Evolutionary conservation across 2,113 vertebrate species (phyloP).

Genomic region (Callospermophilus lateralis): DNA sequence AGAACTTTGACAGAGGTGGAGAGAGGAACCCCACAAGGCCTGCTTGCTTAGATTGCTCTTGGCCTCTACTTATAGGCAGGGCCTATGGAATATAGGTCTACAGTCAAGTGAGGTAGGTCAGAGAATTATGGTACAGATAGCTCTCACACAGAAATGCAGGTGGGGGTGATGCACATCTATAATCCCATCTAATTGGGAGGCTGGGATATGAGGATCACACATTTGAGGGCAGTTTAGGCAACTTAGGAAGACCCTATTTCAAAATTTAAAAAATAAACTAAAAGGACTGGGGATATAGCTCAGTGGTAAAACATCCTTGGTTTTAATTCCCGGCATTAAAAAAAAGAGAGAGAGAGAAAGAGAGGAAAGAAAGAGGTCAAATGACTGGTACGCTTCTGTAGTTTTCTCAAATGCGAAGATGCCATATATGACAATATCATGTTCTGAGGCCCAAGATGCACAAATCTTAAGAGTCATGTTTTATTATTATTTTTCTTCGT

Average conservation of each 20-base stretch:
- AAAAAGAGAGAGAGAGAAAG: too few relatives aligned
- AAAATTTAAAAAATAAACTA: too few relatives aligned
- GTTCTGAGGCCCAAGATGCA: neutral
- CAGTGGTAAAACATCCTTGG: too few relatives aligned
- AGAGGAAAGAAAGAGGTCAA: neutral
- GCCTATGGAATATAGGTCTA: neutral
- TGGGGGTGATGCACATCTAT: too few relatives aligned
- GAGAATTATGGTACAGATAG: neutral
- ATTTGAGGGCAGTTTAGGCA: too few relatives aligned
- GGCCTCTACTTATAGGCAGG: neutral
- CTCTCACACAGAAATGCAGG: neutral
- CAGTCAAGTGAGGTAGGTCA: neutral
- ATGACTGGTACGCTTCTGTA: neutral
- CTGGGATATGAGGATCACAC: too few relatives aligned
- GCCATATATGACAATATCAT: neutral
- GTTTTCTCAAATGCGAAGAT: neutral
- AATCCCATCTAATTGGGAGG: too few relatives aligned
- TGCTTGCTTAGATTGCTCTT: neutral
- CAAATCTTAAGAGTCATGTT: neutral
- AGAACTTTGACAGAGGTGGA: neutral
- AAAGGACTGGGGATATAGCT: too few relatives aligned
- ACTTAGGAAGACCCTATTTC: too few relatives aligned
- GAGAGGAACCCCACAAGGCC: neutral
- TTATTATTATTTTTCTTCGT: neutral
- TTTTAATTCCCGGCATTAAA: too few relatives aligned